Evolutionary conservation across 2,888 invertebrate species (phyloP).

Genomic region (Chloroclystis v-ata): DNA sequence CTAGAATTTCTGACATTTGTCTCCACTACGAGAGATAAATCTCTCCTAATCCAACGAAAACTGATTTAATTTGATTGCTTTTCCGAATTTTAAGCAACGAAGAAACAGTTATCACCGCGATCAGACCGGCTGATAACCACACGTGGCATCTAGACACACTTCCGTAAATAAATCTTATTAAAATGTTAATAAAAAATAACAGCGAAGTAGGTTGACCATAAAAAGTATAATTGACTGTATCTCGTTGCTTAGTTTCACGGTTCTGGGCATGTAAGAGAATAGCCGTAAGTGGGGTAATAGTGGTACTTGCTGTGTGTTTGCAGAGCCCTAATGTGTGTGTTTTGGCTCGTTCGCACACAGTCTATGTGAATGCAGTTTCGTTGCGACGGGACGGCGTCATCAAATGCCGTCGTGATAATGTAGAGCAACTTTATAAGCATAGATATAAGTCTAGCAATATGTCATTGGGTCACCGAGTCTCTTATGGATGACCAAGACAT

Average conservation of each 20-base stretch:
- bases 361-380: not conserved
- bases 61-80: not conserved
- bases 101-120: not conserved
- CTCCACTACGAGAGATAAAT: too few relatives aligned
- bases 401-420: too few relatives aligned
- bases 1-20: too few relatives aligned
- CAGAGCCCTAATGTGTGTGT: constrained; percentile 1
- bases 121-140: not conserved
- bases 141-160: constrained; percentile 3
- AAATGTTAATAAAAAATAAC: constrained; percentile 18
- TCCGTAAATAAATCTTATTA: constrained; percentile 19
- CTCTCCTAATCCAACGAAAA: too few relatives aligned
- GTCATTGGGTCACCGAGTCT: too few relatives aligned
- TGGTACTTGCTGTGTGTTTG: not conserved
- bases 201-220: constrained; percentile 28
- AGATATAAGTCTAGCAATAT: too few relatives aligned
- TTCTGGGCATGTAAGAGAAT: constrained; percentile 25
- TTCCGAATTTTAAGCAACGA: not conserved
- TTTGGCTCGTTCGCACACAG: not conserved
- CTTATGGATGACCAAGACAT: too few relatives aligned
- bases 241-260: constrained; percentile 26
- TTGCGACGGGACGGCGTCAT: too few relatives aligned
- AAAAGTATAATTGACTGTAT: constrained; percentile 30
- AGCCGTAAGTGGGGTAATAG: constrained; percentile 20
- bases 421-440: too few relatives aligned